These are phyloP conservation scores for Platichthys stellatus DNA, from an alignment of 2,113 vertebrate genomes.

Conservation along the genomic window DNA sequence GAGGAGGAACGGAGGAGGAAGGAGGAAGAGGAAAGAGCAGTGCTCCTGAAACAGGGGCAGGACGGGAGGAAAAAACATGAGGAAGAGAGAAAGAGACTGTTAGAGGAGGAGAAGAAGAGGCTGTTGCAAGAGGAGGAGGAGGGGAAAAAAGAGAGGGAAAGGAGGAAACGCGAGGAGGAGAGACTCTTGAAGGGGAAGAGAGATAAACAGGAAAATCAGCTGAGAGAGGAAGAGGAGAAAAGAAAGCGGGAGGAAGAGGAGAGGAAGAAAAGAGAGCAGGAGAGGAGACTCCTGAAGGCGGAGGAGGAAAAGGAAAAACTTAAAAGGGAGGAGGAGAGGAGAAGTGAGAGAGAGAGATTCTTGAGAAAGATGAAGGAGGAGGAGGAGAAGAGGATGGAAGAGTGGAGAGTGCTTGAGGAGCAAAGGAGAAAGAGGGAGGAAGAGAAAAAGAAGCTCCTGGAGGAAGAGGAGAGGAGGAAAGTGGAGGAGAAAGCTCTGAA, in stretches of 20 bases:
- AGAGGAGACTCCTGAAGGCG: constrained; percentile 35
- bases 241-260: constrained; percentile 53
- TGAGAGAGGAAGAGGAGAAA: constrained; percentile 36
- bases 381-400: constrained; percentile 41
- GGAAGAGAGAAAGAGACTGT: constrained; percentile 62
- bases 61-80: constrained; percentile 52
- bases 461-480: constrained; percentile 51
- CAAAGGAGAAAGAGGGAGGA: constrained; percentile 35
- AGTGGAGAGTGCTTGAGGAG: constrained; percentile 51
- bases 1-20: constrained; percentile 46
- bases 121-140: constrained; percentile 61
- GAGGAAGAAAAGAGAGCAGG: constrained; percentile 44
- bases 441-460: constrained; percentile 43
- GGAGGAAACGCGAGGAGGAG: constrained; percentile 49
- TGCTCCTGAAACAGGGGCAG: constrained; percentile 24
- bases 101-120: constrained; percentile 66
- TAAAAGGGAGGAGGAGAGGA: constrained; percentile 55
- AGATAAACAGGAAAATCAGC: constrained; percentile 56
- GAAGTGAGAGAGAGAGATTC: constrained; percentile 50
- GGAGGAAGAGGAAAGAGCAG: constrained; percentile 39
- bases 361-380: constrained; percentile 51
- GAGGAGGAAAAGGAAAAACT: constrained; percentile 41
- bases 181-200: constrained; percentile 60
- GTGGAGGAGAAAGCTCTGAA: constrained; percentile 20
- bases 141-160: constrained; percentile 53